Evolutionary conservation across 2,888 invertebrate genomes (phyloP), one percentile per base, ranked within the genome.

Genomic region (Stegophylla sp.): DNA sequence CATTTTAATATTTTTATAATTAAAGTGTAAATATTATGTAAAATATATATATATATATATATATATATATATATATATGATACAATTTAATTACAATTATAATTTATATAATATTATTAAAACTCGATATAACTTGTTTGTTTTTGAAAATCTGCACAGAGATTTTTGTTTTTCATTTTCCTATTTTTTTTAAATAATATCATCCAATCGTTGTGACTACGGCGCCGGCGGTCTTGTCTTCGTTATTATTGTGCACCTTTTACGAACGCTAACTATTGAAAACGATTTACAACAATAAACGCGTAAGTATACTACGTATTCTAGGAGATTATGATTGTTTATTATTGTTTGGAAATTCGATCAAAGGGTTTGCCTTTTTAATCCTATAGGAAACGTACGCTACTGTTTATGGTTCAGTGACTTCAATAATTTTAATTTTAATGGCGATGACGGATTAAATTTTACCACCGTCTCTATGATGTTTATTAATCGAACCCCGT

Each of bases 401-500:
- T 43, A 43, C 10, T 43, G 10, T 43, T 23, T 12, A 56, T 10
- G 20, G 0, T 1, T 10, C 17, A 4, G 17, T 34, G 7, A 34
- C 34, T 34, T 7, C 7, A 7, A 34, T 34, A n/a, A n/a, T 34
- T 34, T 34, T 34, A 34, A 34, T 3, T 34, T 34, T 34, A 34
- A 34, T 34, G n/a, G n/a, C 34, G 34, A 34, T n/a, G n/a, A 34
- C 7, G 34, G 34, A 34, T 34, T 34, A 45, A 17, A 67, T 9
- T 48, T 67, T 67, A 45, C 26, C 7, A 45, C 26, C 7, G 3
- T 45, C 9, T 26, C 9, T 26, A 67, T 28, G 1, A 34, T 34
- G 17, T 20, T 71, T n/a, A n/a, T n/a, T 53, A 10, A 20, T 53
- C 20, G 17, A 43, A 41, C 7, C 51, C 51, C 79, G 79, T 79